Evolutionary conservation across 2,888 invertebrate species (phyloP).

Genomic region (Thysanoteuthis rhombus): DNA sequence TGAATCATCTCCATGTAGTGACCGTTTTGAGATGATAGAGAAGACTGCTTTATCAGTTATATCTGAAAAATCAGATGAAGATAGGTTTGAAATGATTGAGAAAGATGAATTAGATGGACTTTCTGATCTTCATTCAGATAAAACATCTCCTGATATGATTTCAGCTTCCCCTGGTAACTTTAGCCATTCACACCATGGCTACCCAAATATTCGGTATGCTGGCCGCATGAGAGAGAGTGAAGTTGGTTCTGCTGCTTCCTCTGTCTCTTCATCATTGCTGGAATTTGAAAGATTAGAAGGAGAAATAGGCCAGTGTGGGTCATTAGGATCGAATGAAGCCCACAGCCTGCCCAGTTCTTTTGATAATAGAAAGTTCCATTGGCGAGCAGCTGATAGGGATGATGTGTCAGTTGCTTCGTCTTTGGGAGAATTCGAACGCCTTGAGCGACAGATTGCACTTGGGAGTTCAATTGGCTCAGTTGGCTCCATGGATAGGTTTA

Average conservation of each 20-base stretch:
- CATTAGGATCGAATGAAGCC: conserved; percentile 50
- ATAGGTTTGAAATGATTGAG: conserved; percentile 71
- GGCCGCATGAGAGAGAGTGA: conserved; percentile 87
- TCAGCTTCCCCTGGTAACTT: conserved; percentile 73
- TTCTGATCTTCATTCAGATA: conserved; percentile 50
- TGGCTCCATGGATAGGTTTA: conserved; percentile 77
- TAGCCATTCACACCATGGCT: conserved; percentile 73
- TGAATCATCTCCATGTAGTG: conserved; percentile 59
- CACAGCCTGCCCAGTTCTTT: conserved; percentile 55
- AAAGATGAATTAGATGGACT: conserved; percentile 76
- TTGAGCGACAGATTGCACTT: conserved; percentile 80
- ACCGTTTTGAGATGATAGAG: conserved; percentile 62
- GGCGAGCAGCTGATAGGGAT: conserved; percentile 82
- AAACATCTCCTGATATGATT: conserved; percentile 81
- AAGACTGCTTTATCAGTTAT: conserved; percentile 61
- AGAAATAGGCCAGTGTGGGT: conserved; percentile 72
- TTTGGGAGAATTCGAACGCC: conserved; percentile 90
- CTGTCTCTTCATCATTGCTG: conserved; percentile 85
- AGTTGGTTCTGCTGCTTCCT: conserved; percentile 90
- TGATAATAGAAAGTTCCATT: conserved; percentile 51
- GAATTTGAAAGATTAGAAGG: conserved; percentile 93
- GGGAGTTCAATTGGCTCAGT: conserved; percentile 85
- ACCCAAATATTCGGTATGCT: conserved; percentile 79
- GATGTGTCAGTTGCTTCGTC: conserved; percentile 88
- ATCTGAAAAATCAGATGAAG: conserved; percentile 61